phyloP scores from a whole-genome alignment of 2,113 vertebrate species.

The Colius striatus region DNA sequence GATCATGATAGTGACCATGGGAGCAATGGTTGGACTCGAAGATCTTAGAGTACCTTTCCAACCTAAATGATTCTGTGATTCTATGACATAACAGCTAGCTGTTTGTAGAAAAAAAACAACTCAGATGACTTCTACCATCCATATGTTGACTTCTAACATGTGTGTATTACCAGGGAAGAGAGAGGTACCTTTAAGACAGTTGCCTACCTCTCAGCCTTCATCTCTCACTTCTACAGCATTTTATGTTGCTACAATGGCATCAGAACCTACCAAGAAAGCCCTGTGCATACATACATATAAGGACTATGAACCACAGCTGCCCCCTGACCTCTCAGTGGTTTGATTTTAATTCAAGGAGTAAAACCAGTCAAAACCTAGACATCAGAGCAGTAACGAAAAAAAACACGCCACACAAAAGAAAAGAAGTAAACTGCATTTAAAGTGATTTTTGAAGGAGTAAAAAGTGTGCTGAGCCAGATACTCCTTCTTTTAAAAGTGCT shows the following conservation, averaged over 20 bases:
- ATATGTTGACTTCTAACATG: neutral
- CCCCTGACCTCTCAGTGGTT: neutral
- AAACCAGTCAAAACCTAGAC: neutral
- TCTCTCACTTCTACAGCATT: neutral
- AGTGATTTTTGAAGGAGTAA: neutral
- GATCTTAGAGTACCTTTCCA: too few relatives aligned
- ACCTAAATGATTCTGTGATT: too few relatives aligned
- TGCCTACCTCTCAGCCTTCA: neutral
- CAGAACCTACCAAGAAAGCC: neutral
- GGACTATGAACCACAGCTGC: neutral
- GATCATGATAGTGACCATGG: too few relatives aligned
- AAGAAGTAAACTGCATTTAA: neutral
- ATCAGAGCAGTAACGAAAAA: accelerated
- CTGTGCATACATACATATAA: too few relatives aligned
- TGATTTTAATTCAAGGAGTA: neutral
- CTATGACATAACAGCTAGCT: neutral
- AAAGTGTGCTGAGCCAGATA: neutral
- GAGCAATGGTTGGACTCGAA: too few relatives aligned
- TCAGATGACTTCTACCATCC: neutral
- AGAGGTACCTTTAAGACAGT: neutral
- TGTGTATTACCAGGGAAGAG: neutral
- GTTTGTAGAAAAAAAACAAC: neutral
- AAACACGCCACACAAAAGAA: too few relatives aligned
- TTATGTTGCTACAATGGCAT: neutral
- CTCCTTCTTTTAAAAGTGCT: neutral